A percentile compares a stretch with the other conserved stretches of the same genome.
phyloP scores from a whole-genome alignment of 2,113 vertebrate genomes.

The Astur gentilis region DNA sequence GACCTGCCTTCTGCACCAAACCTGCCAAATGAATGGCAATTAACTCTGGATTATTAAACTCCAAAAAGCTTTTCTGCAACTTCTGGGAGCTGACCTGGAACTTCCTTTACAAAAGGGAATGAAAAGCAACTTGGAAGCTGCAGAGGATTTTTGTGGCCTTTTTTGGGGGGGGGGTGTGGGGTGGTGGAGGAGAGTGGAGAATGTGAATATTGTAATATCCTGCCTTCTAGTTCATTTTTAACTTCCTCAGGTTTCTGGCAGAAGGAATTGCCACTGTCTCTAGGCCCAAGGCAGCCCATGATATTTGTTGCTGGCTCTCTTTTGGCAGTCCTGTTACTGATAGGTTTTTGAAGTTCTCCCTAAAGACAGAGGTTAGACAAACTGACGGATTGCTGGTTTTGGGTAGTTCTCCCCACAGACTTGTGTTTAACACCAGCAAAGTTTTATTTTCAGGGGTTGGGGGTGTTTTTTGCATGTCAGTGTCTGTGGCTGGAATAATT shows the following conservation, averaged over 20 bases:
- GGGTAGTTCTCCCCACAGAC: background rate
- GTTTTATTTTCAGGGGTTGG: background rate
- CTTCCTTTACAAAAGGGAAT: background rate
- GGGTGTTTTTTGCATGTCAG: fast-evolving
- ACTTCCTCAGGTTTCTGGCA: background rate
- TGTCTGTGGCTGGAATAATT: background rate
- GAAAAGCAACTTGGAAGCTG: slow-evolving; percentile 35
- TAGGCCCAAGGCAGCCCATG: background rate
- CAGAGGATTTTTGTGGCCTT: background rate
- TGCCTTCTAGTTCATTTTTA: background rate
- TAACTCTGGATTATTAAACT: slow-evolving; percentile 61
- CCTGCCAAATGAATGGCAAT: slow-evolving; percentile 65
- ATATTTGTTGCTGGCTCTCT: background rate
- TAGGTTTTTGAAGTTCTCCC: background rate
- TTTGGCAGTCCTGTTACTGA: background rate
- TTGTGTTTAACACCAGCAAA: background rate
- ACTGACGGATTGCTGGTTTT: background rate
- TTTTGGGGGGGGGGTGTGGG: background rate
- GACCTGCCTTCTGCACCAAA: background rate
- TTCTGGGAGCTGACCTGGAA: slow-evolving; percentile 65
- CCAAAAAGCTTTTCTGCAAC: slow-evolving; percentile 47
- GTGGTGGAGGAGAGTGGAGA: background rate
- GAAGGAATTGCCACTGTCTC: background rate
- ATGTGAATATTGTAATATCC: background rate
- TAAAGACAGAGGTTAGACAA: background rate